A percentile compares a stretch with the other conserved stretches of the same genome.
Conservation (phyloP, 1,140 invertebrate species). For the Bombus turneri region DNA sequence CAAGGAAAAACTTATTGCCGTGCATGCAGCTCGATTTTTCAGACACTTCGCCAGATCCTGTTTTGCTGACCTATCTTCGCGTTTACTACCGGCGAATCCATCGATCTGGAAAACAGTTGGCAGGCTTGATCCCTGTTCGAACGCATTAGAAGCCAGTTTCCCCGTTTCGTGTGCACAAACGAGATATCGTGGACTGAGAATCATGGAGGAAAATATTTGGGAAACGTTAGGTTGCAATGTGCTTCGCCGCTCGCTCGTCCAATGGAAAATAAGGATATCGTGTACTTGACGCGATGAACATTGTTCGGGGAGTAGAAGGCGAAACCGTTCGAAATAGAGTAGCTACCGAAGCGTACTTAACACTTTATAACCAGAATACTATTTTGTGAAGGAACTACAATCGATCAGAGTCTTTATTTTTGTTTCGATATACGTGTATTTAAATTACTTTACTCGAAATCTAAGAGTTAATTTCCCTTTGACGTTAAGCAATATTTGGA, state of each 20-base stretch:
- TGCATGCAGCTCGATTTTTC: conserved; percentile 32
- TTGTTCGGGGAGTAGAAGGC: neutral
- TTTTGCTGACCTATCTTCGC: conserved; percentile 21
- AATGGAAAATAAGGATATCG: neutral
- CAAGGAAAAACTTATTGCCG: conserved; percentile 26
- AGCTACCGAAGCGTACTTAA: too few species aligned
- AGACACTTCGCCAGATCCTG: neutral
- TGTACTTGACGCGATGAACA: neutral
- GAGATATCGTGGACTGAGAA: too few species aligned
- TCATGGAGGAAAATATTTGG: neutral
- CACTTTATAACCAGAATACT: too few species aligned
- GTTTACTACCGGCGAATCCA: conserved; percentile 1
- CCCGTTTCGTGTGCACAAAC: too few species aligned
- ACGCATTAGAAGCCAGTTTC: neutral
- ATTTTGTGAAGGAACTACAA: too few species aligned
- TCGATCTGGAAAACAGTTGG: neutral
- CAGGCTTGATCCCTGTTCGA: neutral
- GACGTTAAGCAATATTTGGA: too few species aligned
- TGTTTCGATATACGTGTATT: too few species aligned
- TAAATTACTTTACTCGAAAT: too few species aligned
- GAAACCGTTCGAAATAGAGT: neutral
- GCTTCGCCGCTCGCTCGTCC: neutral
- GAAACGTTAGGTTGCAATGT: neutral
- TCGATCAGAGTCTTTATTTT: too few species aligned
- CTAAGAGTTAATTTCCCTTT: too few species aligned